These are phyloP conservation scores for Phoxinus dragarum DNA, from an alignment of 2,797 vertebrate species.

Conservation along the genomic window DNA sequence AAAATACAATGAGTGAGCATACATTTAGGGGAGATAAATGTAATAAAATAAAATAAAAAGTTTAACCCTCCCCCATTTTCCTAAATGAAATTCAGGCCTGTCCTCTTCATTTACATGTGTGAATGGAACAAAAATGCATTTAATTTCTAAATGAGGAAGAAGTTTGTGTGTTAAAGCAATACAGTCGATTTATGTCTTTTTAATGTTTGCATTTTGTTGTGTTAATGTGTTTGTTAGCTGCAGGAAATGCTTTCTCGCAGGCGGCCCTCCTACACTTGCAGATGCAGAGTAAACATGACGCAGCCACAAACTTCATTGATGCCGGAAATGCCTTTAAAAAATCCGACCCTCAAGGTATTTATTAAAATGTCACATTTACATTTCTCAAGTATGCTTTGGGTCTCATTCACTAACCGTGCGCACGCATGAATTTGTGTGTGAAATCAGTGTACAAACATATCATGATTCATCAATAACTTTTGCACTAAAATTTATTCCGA, in stretches of 20 bases:
- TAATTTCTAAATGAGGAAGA: neutral
- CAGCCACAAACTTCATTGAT: conserved; percentile 90
- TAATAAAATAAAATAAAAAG: too few relatives aligned
- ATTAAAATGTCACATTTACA: neutral
- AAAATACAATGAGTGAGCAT: too few relatives aligned
- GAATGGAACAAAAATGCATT: neutral
- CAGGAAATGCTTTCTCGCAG: conserved; percentile 91
- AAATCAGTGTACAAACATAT: neutral
- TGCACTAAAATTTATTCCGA: neutral
- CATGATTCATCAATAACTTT: neutral
- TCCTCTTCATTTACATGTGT: neutral
- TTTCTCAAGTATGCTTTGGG: neutral
- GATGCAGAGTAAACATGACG: conserved; percentile 94
- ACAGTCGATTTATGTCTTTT: neutral
- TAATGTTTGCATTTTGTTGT: neutral
- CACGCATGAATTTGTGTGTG: neutral
- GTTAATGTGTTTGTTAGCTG: conserved; percentile 75
- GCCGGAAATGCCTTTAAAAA: conserved; percentile 96
- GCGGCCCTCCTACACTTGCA: conserved; percentile 90
- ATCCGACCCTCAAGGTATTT: conserved; percentile 90
- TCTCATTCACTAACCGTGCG: neutral
- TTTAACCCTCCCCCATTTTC: too few relatives aligned
- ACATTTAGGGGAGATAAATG: too few relatives aligned
- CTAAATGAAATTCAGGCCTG: too few relatives aligned
- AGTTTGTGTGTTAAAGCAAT: neutral